Conservation (phyloP, 2,888 invertebrate species). For the Megastigmus dorsalis region DNA sequence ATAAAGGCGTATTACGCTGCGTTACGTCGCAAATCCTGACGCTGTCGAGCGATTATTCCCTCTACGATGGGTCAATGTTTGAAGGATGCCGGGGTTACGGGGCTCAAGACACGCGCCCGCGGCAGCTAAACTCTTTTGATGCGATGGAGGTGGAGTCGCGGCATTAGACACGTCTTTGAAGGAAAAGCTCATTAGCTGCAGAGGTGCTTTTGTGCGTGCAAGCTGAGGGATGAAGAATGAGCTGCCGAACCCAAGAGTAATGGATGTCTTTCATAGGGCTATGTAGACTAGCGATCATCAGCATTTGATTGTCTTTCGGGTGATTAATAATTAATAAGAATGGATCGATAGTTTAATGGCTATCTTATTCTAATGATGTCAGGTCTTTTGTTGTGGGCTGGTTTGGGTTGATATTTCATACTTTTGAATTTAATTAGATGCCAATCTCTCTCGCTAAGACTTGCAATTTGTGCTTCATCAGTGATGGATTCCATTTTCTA, state of each 20-base stretch:
- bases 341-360: constrained; percentile 5
- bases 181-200: constrained; percentile 11
- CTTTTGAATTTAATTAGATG: neutral
- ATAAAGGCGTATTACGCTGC: constrained; percentile 13
- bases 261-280: constrained; percentile 26
- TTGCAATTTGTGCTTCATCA: no score
- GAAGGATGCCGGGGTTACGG: neutral
- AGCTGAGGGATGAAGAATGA: constrained; percentile 2
- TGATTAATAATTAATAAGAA: constrained; percentile 24
- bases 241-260: neutral
- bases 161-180: constrained; percentile 15
- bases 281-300: neutral
- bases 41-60: constrained; percentile 3
- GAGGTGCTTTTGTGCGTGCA: neutral
- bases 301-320: neutral
- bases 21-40: no score
- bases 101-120: neutral
- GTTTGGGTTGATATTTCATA: neutral
- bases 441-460: no score
- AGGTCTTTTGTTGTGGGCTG: neutral
- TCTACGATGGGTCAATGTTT: neutral
- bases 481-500: no score
- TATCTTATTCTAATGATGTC: neutral
- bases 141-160: neutral
- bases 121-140: constrained; percentile 7